A percentile compares a stretch with the other conserved stretches of the same genome.
phyloP scores from a whole-genome alignment of 2,113 vertebrate genomes.

The Merops nubicus region DNA sequence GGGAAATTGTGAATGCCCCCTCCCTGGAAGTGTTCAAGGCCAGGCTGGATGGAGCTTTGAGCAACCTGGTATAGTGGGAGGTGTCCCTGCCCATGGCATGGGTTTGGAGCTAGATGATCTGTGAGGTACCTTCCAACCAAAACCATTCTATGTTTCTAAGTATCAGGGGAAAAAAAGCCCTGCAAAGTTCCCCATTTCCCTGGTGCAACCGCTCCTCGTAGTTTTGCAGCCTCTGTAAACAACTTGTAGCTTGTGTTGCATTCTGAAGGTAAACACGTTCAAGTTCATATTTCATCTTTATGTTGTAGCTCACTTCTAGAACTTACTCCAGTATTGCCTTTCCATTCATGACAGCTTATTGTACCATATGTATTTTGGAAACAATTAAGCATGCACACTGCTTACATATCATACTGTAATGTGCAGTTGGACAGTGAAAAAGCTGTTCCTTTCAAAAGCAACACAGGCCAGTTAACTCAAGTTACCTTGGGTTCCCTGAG shows the following conservation, averaged over 20 bases:
- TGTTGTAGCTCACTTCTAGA: background rate
- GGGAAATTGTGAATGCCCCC: no score
- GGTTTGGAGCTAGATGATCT: no score
- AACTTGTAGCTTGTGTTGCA: background rate
- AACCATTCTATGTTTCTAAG: background rate
- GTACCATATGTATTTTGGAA: background rate
- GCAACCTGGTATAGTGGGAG: no score
- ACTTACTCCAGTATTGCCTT: background rate
- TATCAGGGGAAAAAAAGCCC: background rate
- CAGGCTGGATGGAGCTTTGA: no score
- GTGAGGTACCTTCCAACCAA: background rate
- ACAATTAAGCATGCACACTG: background rate
- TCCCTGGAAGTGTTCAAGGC: no score
- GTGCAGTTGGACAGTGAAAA: background rate
- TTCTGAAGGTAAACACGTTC: background rate
- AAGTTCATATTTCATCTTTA: background rate
- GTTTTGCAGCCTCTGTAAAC: background rate
- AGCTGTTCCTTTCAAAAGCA: background rate
- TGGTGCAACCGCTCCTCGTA: background rate
- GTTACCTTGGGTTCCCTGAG: background rate
- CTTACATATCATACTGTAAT: background rate
- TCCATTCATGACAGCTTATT: background rate
- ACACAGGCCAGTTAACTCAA: background rate
- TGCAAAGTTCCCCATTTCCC: background rate
- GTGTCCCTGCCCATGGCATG: no score